Conservation (phyloP, 2,797 vertebrate species). For the Manis javanica region DNA sequence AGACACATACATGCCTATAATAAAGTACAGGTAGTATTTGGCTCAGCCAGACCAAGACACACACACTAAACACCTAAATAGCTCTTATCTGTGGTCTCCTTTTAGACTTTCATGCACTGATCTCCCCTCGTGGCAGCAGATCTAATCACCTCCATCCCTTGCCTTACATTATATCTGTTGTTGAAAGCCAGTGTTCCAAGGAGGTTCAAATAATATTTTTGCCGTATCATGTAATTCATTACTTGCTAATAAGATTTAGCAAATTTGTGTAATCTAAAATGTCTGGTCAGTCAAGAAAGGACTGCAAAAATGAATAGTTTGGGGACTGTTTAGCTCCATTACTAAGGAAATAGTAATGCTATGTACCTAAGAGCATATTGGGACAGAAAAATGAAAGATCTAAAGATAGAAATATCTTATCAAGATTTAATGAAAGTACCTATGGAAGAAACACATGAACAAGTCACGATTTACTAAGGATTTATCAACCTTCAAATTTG, state of each 20-base stretch:
- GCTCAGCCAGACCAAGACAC: not conserved
- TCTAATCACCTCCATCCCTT: not conserved
- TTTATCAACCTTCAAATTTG: not conserved
- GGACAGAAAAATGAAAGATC: not conserved
- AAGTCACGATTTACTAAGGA: constrained; percentile 12
- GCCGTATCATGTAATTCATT: not conserved
- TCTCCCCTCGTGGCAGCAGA: not conserved
- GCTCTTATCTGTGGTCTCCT: not conserved
- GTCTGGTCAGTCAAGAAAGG: not conserved
- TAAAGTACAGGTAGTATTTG: not conserved
- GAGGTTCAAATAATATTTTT: constrained; percentile 18
- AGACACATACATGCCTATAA: not conserved
- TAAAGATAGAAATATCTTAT: not conserved
- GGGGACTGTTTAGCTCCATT: not conserved
- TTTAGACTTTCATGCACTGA: not conserved
- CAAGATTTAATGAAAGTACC: not conserved
- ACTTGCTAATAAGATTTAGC: not conserved
- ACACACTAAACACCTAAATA: not conserved
- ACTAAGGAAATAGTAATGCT: not conserved
- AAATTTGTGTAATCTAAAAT: constrained; percentile 1
- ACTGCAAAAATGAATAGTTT: constrained; percentile 19
- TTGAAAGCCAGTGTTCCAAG: not conserved
- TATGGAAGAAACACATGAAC: not conserved
- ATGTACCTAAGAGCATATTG: not conserved
- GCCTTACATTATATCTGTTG: not conserved